Base-by-base conservation (phyloP, 1,140 invertebrate genomes). In the Aphis gossypii region DNA sequence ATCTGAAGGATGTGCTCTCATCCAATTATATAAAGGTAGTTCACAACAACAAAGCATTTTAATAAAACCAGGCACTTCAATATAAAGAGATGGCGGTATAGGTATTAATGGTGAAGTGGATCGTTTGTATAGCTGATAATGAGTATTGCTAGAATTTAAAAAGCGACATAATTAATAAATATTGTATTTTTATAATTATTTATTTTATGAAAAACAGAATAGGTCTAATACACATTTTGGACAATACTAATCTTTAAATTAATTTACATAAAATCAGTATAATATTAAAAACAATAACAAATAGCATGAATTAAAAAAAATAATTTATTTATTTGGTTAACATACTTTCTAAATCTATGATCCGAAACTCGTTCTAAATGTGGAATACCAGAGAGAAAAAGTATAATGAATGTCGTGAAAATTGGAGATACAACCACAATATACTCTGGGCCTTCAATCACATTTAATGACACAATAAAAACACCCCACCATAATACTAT, bases 401-500 rank as follows among this genome's bases (percentile, higher is more conserved):
- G 96, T 94, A 99, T 97, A 76, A 99, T 98, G 92, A 97, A 95
- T 1, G 97, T 98, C 18, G 97, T 98, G 95, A 99, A 98, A 68
- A 99, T 96, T 18, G 98, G 98, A 11, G 98, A 98, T 60, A 98
- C 96, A 94, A 99, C 97, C 23, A 97, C 97, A 23, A 98, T 96
- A 97, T 97, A 98, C 96, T 98, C 97, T 91, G 96, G 95, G 60
- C 97, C 97, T 94, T 97, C 96, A 87, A 99, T 97, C 6, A 98
- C 97, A 94, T 98, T 98, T 2, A 98, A 95, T 1, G 98, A 98
- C 95, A 99, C 98, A 83, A 98, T 96, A 95, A 99, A 99, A 87
- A 99, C 97, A 3, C 98, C 98, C 97, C 98, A 98, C 98, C 98
- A 99, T 3, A 99, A 96, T 0, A 98, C 96, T 51, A 99, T 98